A percentile compares a stretch with the other conserved stretches of the same genome.
These are phyloP conservation scores for Subanguina moxae DNA, from an alignment of 1,140 invertebrate species.

Conservation along the genomic window DNA sequence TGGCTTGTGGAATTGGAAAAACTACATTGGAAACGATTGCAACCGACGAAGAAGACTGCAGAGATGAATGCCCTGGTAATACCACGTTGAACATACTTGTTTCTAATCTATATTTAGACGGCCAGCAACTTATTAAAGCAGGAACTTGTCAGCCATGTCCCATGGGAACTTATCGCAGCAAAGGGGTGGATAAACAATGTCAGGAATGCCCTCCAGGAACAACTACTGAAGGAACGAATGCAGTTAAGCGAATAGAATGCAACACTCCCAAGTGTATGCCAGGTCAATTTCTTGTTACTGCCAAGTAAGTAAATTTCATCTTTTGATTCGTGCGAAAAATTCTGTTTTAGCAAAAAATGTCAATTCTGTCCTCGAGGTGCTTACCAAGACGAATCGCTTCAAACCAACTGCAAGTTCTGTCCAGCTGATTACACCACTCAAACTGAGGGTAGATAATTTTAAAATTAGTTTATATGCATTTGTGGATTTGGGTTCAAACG, in stretches of 20 bases:
- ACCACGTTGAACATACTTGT: slow-evolving; percentile 8
- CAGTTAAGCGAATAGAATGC: slow-evolving; percentile 80
- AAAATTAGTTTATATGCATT: slow-evolving; percentile 51
- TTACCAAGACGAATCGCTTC: slow-evolving; percentile 84
- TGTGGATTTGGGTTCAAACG: background rate
- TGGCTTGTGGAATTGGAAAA: slow-evolving; percentile 82
- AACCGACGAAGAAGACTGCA: slow-evolving; percentile 73
- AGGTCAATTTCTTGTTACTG: slow-evolving; percentile 79
- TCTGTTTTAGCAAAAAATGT: slow-evolving; percentile 70
- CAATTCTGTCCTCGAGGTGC: slow-evolving; percentile 81
- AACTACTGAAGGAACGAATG: slow-evolving; percentile 78
- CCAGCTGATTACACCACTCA: slow-evolving; percentile 86
- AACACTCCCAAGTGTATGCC: slow-evolving; percentile 67
- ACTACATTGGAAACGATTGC: slow-evolving; percentile 75
- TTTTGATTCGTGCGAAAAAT: slow-evolving; percentile 1
- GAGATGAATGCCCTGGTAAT: slow-evolving; percentile 61
- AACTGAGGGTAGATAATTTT: slow-evolving; percentile 62
- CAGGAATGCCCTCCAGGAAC: slow-evolving; percentile 78
- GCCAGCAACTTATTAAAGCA: slow-evolving; percentile 67
- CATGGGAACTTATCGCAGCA: slow-evolving; percentile 79
- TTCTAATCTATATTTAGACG: slow-evolving; percentile 49
- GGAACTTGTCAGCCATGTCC: slow-evolving; percentile 88
- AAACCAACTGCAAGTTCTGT: slow-evolving; percentile 79
- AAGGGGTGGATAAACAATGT: slow-evolving; percentile 81
- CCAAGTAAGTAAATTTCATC: slow-evolving; percentile 59